A percentile compares a stretch with the other conserved stretches of the same genome.
These are phyloP conservation scores for Philhelius pedissequus DNA, from an alignment of 2,888 invertebrate genomes.

Conservation along the genomic window DNA sequence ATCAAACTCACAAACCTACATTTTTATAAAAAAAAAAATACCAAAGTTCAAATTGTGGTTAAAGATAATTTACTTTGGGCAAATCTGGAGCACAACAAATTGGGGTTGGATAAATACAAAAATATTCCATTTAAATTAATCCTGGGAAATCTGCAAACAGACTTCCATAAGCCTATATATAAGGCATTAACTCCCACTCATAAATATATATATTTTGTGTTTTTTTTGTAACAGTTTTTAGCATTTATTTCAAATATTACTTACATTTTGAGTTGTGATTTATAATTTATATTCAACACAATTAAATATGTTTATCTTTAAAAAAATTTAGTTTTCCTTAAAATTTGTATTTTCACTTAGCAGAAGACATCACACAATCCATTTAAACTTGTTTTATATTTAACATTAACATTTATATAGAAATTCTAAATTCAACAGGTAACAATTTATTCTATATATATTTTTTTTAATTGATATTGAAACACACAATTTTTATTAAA, in stretches of 20 bases:
- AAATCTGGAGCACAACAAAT: neutral
- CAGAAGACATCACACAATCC: neutral
- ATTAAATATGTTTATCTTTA: neutral
- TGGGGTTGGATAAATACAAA: neutral
- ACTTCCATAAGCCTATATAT: neutral
- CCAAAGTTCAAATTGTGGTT: neutral
- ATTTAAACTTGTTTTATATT: neutral
- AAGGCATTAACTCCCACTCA: neutral
- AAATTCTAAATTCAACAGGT: neutral
- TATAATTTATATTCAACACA: neutral
- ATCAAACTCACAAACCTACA: no score
- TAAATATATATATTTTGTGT: neutral
- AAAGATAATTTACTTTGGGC: neutral
- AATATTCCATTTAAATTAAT: neutral
- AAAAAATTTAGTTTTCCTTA: neutral
- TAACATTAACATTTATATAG: neutral
- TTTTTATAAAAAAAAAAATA: no score
- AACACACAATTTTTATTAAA: neutral
- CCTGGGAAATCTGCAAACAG: neutral
- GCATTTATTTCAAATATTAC: neutral
- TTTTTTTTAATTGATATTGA: neutral
- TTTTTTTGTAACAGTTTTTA: neutral
- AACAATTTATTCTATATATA: neutral
- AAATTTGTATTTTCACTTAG: neutral
- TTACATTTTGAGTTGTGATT: neutral